Conservation (phyloP, 2,797 vertebrate genomes). For the Chelon auratus region DNA sequence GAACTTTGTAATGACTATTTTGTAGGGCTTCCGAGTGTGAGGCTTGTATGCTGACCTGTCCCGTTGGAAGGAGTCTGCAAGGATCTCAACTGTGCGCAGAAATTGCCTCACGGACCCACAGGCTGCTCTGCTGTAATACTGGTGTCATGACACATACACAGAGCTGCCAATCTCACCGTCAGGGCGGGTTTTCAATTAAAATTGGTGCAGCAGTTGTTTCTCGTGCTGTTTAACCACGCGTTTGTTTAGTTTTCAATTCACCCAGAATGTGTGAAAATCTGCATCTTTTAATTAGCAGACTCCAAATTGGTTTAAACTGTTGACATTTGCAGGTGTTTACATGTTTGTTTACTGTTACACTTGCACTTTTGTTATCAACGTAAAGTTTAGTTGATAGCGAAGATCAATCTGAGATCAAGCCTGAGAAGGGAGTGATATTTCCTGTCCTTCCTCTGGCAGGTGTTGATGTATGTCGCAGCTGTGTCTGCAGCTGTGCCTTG, state of each 20-base stretch:
- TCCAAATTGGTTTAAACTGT: constrained; percentile 46
- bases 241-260: constrained; percentile 31
- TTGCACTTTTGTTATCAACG: constrained; percentile 21
- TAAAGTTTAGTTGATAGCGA: constrained; percentile 39
- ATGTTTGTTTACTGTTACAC: constrained; percentile 46
- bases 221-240: constrained; percentile 13
- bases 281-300: constrained; percentile 56
- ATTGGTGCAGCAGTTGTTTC: constrained; percentile 25
- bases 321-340: constrained; percentile 60
- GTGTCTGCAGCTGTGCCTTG: constrained; percentile 67
- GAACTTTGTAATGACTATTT: constrained; percentile 76
- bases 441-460: constrained; percentile 53
- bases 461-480: constrained; percentile 64
- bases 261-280: constrained; percentile 39
- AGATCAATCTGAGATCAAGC: constrained; percentile 36
- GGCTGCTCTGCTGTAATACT: constrained; percentile 28
- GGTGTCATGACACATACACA: constrained; percentile 51
- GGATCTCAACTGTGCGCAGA: constrained; percentile 52
- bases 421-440: constrained; percentile 52
- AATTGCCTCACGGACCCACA: constrained; percentile 59
- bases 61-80: constrained; percentile 58
- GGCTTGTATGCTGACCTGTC: constrained; percentile 35
- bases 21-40: constrained; percentile 54
- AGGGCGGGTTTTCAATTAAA: constrained; percentile 49
- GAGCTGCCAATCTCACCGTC: constrained; percentile 57